phyloP scores from a whole-genome alignment of 1,140 invertebrate species.

The Grapholita molesta region DNA sequence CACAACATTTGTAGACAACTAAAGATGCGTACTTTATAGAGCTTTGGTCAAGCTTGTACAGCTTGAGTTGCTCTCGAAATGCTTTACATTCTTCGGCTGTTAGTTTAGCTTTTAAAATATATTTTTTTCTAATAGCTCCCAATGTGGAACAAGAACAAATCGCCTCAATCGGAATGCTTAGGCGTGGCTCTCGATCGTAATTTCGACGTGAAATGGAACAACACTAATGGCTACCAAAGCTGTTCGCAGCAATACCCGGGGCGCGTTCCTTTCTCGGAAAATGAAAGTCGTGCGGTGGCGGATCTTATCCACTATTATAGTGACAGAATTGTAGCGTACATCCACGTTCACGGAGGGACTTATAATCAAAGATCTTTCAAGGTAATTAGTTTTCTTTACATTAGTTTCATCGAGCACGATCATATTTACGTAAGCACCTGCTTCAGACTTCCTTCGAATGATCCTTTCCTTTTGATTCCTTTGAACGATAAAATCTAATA shows the following conservation, averaged over 20 bases:
- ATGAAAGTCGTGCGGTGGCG: constrained; percentile 81
- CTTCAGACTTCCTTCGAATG: no score
- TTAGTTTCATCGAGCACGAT: no score
- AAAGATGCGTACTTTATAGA: no score
- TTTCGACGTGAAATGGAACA: constrained; percentile 82
- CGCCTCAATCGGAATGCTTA: constrained; percentile 68
- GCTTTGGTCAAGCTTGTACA: no score
- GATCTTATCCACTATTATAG: constrained; percentile 65
- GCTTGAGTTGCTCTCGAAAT: no score
- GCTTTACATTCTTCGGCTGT: no score
- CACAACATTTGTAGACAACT: no score
- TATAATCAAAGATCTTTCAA: constrained; percentile 36
- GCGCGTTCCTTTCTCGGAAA: constrained; percentile 84
- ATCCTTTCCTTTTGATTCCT: no score
- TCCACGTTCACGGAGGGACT: constrained; percentile 49
- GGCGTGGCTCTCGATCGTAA: constrained; percentile 83
- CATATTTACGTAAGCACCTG: no score
- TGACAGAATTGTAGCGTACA: constrained; percentile 56
- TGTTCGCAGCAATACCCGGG: constrained; percentile 87
- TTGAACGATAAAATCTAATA: no score
- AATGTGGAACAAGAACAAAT: constrained; percentile 80
- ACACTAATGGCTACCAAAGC: constrained; percentile 76
- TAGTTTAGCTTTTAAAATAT: no score
- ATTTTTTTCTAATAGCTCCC: no score
- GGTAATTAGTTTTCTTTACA: constrained; percentile 33